phyloP scores from a whole-genome alignment of 2,113 vertebrate species.

The Probosciger aterrimus region DNA sequence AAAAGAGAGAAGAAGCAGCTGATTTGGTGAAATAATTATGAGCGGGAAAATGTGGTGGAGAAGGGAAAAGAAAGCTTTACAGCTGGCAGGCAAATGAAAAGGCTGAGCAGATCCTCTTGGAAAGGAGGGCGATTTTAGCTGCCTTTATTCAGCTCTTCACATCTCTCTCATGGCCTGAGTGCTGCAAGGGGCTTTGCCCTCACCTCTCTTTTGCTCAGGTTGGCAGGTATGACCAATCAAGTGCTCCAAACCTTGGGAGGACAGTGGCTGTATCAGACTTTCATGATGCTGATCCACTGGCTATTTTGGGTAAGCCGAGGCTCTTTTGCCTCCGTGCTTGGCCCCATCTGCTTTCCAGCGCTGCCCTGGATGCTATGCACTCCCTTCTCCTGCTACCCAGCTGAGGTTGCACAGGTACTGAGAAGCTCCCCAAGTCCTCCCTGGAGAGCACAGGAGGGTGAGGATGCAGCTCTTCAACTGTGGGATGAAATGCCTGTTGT shows the following conservation, averaged over 20 bases:
- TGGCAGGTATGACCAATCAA: not conserved
- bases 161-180: not conserved
- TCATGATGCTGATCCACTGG: not conserved
- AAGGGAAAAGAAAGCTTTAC: not conserved
- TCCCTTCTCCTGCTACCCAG: not conserved
- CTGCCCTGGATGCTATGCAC: not conserved
- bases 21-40: constrained; percentile 44
- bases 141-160: not conserved
- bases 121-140: not conserved
- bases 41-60: not conserved
- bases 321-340: not conserved
- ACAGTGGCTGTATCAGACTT: not conserved
- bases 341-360: not conserved
- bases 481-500: not conserved
- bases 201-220: not conserved
- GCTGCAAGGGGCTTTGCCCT: not conserved
- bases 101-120: not conserved
- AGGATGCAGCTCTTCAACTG: not conserved
- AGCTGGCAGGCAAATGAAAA: constrained; percentile 1
- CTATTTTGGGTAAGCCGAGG: not conserved
- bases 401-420: not conserved
- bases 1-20: not conserved
- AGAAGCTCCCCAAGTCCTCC: not conserved
- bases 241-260: not conserved
- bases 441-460: not conserved